Conservation (phyloP, 2,888 invertebrate genomes). For the Antheraea assamensis region DNA sequence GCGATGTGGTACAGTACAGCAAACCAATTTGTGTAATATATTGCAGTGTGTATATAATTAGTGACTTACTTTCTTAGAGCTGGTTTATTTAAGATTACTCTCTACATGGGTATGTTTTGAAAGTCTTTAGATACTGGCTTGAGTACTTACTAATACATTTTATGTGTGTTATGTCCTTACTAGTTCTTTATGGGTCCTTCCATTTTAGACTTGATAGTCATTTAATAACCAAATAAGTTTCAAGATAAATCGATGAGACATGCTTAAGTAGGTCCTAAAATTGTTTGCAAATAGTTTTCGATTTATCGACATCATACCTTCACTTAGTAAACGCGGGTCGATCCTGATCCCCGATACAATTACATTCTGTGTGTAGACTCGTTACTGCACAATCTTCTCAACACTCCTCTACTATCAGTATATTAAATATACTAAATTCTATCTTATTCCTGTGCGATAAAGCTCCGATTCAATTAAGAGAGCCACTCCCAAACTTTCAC, state of each 20-base stretch:
- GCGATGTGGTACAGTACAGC: too few relatives aligned
- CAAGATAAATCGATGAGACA: too few relatives aligned
- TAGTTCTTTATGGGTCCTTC: too few relatives aligned
- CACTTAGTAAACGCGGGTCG: conserved; percentile 59
- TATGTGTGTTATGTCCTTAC: too few relatives aligned
- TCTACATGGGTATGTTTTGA: too few relatives aligned
- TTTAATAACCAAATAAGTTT: neutral
- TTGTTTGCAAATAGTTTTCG: conserved; percentile 14
- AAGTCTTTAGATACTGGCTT: too few relatives aligned
- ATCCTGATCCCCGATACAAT: conserved; percentile 79
- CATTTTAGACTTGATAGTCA: too few relatives aligned
- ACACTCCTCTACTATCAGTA: conserved; percentile 51
- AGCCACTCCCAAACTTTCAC: conserved; percentile 75
- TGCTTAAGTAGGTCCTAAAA: neutral
- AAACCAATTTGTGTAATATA: too few relatives aligned
- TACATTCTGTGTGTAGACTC: conserved; percentile 77
- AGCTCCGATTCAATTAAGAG: conserved; percentile 41
- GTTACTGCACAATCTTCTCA: conserved; percentile 78
- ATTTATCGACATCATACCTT: conserved; percentile 50
- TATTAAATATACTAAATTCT: conserved; percentile 40
- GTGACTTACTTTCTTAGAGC: too few relatives aligned
- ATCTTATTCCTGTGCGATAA: conserved; percentile 44
- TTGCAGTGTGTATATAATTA: too few relatives aligned
- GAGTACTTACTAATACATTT: too few relatives aligned
- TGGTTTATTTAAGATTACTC: too few relatives aligned